Conservation (phyloP, 2,113 vertebrate species). For the Dasyornis broadbenti region DNA sequence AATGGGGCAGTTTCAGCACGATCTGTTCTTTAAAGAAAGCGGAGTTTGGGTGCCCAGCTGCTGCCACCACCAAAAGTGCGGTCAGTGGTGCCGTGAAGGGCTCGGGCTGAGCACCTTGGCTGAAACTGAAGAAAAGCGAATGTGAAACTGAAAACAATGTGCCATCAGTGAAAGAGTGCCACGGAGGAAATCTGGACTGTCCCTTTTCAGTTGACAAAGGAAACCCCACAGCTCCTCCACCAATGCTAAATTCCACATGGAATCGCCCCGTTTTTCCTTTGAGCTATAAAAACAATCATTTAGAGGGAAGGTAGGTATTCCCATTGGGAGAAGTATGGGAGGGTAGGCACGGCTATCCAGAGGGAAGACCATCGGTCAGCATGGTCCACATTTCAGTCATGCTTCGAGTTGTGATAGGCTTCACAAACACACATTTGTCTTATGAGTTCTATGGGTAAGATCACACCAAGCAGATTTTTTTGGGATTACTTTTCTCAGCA, state of each 20-base stretch:
- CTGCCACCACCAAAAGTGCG: neutral
- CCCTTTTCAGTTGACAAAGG: neutral
- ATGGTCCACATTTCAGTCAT: neutral
- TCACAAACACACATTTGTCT: neutral
- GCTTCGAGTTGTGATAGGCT: fast-evolving
- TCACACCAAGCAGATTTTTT: neutral
- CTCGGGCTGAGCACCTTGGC: neutral
- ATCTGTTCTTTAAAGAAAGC: neutral
- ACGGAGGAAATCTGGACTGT: neutral
- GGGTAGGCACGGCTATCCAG: neutral
- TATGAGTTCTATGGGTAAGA: neutral
- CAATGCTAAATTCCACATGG: neutral
- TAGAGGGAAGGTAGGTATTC: neutral
- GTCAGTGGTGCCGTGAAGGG: fast-evolving
- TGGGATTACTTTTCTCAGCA: neutral
- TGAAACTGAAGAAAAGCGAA: neutral
- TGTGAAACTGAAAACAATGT: fast-evolving
- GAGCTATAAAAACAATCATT: neutral
- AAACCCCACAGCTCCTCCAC: neutral
- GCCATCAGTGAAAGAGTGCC: fast-evolving
- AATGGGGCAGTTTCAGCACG: neutral
- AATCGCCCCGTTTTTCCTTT: neutral
- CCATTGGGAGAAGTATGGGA: neutral
- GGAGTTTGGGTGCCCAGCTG: neutral
- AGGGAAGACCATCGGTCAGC: neutral